Conservation (phyloP, 2,888 invertebrate species). For the Volucella inanis region DNA sequence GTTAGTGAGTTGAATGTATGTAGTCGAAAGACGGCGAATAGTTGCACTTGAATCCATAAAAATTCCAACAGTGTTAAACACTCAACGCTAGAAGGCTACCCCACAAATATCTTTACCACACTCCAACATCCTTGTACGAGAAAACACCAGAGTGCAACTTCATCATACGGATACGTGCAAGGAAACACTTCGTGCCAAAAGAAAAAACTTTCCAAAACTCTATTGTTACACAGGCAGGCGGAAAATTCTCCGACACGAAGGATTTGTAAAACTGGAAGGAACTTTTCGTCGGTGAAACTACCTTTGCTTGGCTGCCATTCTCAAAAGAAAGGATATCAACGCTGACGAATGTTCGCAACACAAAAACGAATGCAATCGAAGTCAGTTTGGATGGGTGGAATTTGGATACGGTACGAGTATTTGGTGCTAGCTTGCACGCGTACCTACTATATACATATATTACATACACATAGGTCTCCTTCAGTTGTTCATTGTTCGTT, state of each 20-base stretch:
- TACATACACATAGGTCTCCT: too few relatives aligned
- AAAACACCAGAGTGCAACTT: constrained; percentile 61
- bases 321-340: constrained; percentile 46
- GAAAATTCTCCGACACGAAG: constrained; percentile 58
- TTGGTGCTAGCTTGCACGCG: constrained; percentile 60
- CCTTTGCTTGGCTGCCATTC: constrained; percentile 58
- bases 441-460: constrained; percentile 1
- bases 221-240: constrained; percentile 67
- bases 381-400: constrained; percentile 70
- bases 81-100: constrained; percentile 51
- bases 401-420: constrained; percentile 60
- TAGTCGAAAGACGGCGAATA: constrained; percentile 43
- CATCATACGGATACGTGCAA: constrained; percentile 69
- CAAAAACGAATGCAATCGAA: constrained; percentile 70
- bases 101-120: constrained; percentile 9
- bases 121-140: constrained; percentile 37
- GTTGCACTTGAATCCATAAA: constrained; percentile 31
- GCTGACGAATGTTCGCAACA: constrained; percentile 42
- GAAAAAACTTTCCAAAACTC: constrained; percentile 63
- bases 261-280: constrained; percentile 41
- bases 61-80: constrained; percentile 64
- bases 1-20: constrained; percentile 60
- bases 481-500: too few relatives aligned
- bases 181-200: constrained; percentile 46
- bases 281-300: constrained; percentile 50